Conservation (phyloP, 2,113 vertebrate genomes). For the Pardalotus punctatus region DNA sequence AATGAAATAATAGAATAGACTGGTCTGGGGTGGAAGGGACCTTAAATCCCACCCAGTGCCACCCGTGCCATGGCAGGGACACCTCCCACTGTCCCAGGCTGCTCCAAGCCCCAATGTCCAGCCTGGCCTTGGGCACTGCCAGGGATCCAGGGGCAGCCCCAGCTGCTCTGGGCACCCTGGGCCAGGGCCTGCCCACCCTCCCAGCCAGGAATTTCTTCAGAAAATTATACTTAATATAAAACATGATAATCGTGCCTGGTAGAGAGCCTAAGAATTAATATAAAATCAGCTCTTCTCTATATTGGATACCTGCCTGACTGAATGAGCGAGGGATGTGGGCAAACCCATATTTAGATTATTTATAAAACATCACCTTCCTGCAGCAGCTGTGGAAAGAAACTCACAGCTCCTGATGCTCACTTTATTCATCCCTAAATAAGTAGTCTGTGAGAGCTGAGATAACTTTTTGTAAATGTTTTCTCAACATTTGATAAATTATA, state of each 20-base stretch:
- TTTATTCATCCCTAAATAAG: not conserved
- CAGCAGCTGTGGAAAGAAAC: not conserved
- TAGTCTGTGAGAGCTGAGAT: not conserved
- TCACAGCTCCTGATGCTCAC: not conserved
- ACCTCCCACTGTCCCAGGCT: not conserved
- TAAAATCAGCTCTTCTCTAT: not conserved
- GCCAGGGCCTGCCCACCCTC: not conserved
- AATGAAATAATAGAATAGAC: not conserved
- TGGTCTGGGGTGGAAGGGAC: not conserved
- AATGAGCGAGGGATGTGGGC: not conserved
- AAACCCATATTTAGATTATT: not conserved
- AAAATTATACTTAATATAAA: not conserved
- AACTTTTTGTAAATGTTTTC: fast-evolving
- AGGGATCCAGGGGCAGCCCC: not conserved
- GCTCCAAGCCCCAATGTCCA: not conserved
- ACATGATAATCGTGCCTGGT: not conserved
- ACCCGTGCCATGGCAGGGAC: not conserved
- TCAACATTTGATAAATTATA: not conserved
- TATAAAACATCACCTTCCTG: not conserved
- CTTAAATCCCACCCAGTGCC: fast-evolving
- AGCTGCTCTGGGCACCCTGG: not conserved
- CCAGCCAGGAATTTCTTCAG: not conserved
- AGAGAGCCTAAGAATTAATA: not conserved
- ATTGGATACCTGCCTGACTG: not conserved
- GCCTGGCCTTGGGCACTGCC: not conserved